These are phyloP conservation scores for Athetis lepigone DNA, from an alignment of 2,888 invertebrate species.

Conservation along the genomic window DNA sequence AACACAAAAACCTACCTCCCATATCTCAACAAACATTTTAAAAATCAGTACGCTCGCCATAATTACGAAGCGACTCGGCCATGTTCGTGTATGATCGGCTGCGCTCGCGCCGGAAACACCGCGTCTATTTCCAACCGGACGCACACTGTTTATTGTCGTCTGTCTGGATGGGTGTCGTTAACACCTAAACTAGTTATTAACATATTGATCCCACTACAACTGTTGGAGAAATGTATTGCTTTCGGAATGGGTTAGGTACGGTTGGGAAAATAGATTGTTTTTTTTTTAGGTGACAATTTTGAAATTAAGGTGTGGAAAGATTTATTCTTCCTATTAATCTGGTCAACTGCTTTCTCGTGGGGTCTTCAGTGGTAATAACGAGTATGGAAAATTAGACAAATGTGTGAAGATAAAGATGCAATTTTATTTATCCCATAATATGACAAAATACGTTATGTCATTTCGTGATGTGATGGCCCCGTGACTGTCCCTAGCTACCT, in stretches of 20 bases:
- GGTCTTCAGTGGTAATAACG: too few species aligned
- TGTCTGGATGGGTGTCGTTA: constrained; percentile 83
- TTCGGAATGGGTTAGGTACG: constrained; percentile 45
- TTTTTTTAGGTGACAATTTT: constrained; percentile 4
- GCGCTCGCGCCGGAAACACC: constrained; percentile 81
- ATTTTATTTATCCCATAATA: constrained; percentile 9
- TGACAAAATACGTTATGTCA: too few species aligned
- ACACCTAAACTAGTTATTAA: constrained; percentile 81
- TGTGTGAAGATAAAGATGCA: background rate
- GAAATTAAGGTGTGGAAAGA: background rate
- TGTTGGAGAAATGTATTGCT: constrained; percentile 45
- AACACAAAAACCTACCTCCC: background rate
- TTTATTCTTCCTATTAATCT: too few species aligned
- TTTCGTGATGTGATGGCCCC: too few species aligned
- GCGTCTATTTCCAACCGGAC: constrained; percentile 89
- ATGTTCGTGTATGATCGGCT: constrained; percentile 54
- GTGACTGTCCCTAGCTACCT: too few species aligned
- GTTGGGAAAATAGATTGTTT: constrained; percentile 33
- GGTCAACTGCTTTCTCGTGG: too few species aligned
- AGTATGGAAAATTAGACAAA: too few species aligned
- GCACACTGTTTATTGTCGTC: constrained; percentile 86
- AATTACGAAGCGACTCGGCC: constrained; percentile 52
- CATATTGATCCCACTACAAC: constrained; percentile 74
- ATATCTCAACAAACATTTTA: constrained; percentile 16
- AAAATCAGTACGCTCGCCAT: constrained; percentile 55